Percentiles rank a stretch among this genome's conserved stretches.
Conservation (phyloP, 2,797 vertebrate genomes). For the Caiman crocodilus region DNA sequence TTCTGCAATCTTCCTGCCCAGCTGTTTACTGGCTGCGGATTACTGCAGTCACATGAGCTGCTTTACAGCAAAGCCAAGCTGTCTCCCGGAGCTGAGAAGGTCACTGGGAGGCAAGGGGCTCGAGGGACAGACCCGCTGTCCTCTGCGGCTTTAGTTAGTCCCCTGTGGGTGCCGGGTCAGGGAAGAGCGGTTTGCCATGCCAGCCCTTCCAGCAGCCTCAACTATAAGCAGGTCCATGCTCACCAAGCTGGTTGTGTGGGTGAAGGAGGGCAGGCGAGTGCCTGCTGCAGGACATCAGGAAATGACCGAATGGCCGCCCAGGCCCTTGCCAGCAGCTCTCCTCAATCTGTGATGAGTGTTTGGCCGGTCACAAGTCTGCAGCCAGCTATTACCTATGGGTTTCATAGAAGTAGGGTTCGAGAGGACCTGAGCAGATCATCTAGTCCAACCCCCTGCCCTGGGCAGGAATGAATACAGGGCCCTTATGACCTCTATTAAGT, state of each 20-base stretch:
- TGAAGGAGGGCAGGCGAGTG: background rate
- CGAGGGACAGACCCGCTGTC: background rate
- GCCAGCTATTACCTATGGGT: too few species aligned
- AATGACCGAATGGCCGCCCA: background rate
- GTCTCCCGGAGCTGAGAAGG: slow-evolving; percentile 82
- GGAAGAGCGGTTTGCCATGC: background rate
- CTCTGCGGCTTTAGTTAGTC: background rate
- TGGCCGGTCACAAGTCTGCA: too few species aligned
- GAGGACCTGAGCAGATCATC: too few species aligned
- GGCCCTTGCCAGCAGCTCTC: background rate
- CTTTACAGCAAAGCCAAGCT: slow-evolving; percentile 86
- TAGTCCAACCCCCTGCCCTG: too few species aligned
- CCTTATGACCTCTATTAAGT: too few species aligned
- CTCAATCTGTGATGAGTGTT: background rate
- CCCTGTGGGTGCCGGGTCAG: fast-evolving
- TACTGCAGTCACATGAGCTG: slow-evolving; percentile 85
- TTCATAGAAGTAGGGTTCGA: too few species aligned
- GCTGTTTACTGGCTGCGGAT: slow-evolving; percentile 83
- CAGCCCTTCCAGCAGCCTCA: background rate
- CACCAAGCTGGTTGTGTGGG: background rate
- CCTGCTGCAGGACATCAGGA: background rate
- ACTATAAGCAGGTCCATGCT: too few species aligned
- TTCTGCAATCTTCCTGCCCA: slow-evolving; percentile 78
- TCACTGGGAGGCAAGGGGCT: slow-evolving; percentile 75
- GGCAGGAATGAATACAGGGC: too few species aligned